Percentiles rank a stretch among this genome's conserved stretches.
Evolutionary conservation across 2,113 vertebrate species (phyloP).

Genomic region (Nipponia nippon): DNA sequence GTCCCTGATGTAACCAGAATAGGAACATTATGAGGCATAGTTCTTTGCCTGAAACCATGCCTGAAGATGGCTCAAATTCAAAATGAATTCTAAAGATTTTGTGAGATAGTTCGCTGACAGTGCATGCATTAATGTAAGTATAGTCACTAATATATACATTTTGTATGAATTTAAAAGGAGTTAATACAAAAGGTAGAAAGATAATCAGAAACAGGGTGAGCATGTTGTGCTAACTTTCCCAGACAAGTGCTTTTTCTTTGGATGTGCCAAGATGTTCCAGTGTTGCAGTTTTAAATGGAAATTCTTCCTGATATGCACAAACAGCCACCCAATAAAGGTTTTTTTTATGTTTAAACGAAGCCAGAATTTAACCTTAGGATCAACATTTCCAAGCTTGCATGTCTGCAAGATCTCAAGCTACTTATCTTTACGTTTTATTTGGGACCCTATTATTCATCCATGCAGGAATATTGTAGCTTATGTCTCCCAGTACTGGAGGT

Average conservation of each 20-base stretch:
- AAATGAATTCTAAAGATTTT: not conserved
- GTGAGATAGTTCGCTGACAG: not conserved
- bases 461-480: too few species aligned
- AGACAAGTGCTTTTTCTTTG: not conserved
- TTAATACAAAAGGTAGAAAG: not conserved
- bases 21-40: not conserved
- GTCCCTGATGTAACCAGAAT: not conserved
- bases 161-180: not conserved
- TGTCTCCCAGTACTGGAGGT: too few species aligned
- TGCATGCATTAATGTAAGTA: not conserved
- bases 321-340: not conserved
- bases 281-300: not conserved
- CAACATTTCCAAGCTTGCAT: too few species aligned
- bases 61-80: not conserved
- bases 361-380: not conserved
- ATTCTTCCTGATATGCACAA: not conserved
- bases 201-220: not conserved
- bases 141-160: not conserved
- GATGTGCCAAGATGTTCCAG: not conserved
- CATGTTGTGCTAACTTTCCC: not conserved
- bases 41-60: not conserved
- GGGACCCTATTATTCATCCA: too few species aligned
- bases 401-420: too few species aligned
- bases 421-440: too few species aligned
- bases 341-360: not conserved